Conservation (phyloP, 64 coral and sea anemone genomes). For the Dendrophyllia cribrosa region DNA sequence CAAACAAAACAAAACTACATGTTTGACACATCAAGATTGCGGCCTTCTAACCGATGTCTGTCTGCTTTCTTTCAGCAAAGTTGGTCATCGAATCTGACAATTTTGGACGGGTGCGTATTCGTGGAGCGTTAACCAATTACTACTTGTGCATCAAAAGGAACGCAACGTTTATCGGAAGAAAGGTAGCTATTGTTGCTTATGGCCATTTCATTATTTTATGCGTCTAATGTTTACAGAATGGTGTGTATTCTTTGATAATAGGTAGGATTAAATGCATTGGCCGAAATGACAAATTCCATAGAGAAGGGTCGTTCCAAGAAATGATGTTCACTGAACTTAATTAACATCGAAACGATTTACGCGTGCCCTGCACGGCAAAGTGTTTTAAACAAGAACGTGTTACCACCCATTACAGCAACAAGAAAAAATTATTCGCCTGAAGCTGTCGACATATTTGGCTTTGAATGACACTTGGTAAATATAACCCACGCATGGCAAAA, state of each 20-base stretch:
- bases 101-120: slow-evolving; percentile 87
- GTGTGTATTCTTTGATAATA: slow-evolving; percentile 78
- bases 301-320: background rate
- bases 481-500: slow-evolving; percentile 15
- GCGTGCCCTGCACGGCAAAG: background rate
- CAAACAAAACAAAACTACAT: slow-evolving; percentile 60
- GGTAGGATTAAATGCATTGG: slow-evolving; percentile 75
- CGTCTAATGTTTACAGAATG: slow-evolving; percentile 79
- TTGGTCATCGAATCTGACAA: slow-evolving; percentile 93
- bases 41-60: slow-evolving; percentile 25
- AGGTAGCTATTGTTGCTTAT: slow-evolving; percentile 76
- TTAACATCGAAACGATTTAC: background rate
- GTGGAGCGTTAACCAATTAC: slow-evolving; percentile 71
- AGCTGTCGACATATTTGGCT: background rate
- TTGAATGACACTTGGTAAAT: slow-evolving; percentile 6
- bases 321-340: background rate
- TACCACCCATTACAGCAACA: background rate
- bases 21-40: slow-evolving; percentile 17
- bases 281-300: slow-evolving; percentile 48
- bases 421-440: background rate
- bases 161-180: slow-evolving; percentile 75
- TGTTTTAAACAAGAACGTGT: background rate
- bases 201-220: slow-evolving; percentile 92
- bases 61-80: slow-evolving; percentile 78
- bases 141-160: slow-evolving; percentile 90